Conservation (phyloP, 2,888 invertebrate species). For the Athrips mouffetella region DNA sequence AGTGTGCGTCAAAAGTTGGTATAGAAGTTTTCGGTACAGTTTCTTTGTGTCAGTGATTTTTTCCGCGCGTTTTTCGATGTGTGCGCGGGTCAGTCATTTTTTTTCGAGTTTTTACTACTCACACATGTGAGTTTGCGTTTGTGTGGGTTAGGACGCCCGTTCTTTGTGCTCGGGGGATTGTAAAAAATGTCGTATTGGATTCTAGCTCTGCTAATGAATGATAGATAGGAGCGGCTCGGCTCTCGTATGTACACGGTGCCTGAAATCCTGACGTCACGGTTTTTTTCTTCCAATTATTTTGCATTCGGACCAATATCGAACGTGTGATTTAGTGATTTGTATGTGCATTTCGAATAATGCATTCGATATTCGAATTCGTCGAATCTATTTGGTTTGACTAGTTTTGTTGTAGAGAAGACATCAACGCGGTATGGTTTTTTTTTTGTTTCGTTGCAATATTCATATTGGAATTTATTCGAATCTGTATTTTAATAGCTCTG, state of each 20-base stretch:
- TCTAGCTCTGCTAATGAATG: constrained; percentile 77
- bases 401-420: constrained; percentile 39
- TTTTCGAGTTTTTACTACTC: constrained; percentile 71
- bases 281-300: constrained; percentile 22
- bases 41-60: constrained; percentile 79
- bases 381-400: constrained; percentile 22
- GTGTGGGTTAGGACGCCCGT: constrained; percentile 62
- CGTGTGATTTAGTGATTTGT: constrained; percentile 34
- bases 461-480: not conserved
- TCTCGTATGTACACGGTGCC: constrained; percentile 48
- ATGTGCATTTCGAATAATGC: constrained; percentile 29
- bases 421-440: constrained; percentile 31
- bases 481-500: not conserved
- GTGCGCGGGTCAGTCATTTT: constrained; percentile 74
- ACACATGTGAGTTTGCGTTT: constrained; percentile 40
- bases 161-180: constrained; percentile 75
- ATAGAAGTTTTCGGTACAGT: constrained; percentile 75
- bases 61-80: constrained; percentile 58
- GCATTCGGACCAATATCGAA: constrained; percentile 25
- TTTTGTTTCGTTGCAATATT: constrained; percentile 1
- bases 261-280: constrained; percentile 56
- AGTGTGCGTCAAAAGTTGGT: constrained; percentile 69
- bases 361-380: constrained; percentile 6
- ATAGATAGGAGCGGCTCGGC: constrained; percentile 65
- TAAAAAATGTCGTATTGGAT: constrained; percentile 79